Evolutionary conservation across 2,888 invertebrate genomes (phyloP).

Genomic region (Leptinotarsa rubiginosa): DNA sequence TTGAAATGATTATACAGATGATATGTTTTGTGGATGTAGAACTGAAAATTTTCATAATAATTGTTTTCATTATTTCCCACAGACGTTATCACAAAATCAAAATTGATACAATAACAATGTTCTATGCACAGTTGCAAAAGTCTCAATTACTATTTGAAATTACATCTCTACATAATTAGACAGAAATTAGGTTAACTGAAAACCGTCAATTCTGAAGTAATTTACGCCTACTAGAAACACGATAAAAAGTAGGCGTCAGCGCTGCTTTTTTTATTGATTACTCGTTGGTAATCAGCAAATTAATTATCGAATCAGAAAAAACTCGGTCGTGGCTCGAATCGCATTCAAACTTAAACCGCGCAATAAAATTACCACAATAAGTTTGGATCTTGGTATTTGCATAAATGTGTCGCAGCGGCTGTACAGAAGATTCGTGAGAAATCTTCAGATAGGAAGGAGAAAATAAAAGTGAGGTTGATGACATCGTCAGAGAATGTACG

Average conservation of each 20-base stretch:
- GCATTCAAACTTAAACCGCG: neutral
- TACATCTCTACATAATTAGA: slow-evolving; percentile 9
- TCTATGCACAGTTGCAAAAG: neutral
- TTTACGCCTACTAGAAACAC: neutral
- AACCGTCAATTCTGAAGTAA: slow-evolving; percentile 2
- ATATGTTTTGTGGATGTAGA: too few relatives aligned
- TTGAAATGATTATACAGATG: too few relatives aligned
- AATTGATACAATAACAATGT: neutral
- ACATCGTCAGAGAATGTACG: slow-evolving; percentile 42
- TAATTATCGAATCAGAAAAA: slow-evolving; percentile 1
- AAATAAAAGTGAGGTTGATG: slow-evolving; percentile 54
- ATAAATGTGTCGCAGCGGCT: slow-evolving; percentile 44
- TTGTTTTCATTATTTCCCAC: neutral
- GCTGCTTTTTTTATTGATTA: slow-evolving; percentile 3
- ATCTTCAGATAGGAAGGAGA: slow-evolving; percentile 48
- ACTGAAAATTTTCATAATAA: too few relatives aligned
- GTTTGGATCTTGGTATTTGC: slow-evolving; percentile 28
- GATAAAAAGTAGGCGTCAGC: slow-evolving; percentile 11
- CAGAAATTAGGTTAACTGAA: slow-evolving; percentile 6
- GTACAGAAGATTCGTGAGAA: slow-evolving; percentile 52
- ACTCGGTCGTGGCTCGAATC: neutral
- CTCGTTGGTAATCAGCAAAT: slow-evolving; percentile 2
- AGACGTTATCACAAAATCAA: neutral
- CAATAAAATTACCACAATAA: slow-evolving; percentile 17
- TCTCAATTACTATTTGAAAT: slow-evolving; percentile 9